Base-by-base conservation (phyloP, 2,888 invertebrate genomes). In the Ormyrus nitidulus region DNA sequence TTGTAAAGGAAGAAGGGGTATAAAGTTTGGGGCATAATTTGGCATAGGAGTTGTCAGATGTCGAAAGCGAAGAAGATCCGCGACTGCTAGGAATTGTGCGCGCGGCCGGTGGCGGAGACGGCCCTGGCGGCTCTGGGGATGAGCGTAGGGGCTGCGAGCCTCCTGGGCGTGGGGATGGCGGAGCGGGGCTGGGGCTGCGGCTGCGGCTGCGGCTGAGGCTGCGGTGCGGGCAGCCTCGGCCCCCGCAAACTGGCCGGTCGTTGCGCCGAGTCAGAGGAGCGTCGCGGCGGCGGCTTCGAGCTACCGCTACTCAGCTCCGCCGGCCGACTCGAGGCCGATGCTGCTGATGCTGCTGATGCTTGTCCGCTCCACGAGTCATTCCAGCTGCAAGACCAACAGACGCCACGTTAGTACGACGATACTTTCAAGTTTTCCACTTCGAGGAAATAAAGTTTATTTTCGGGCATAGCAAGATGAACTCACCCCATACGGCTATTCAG, bases 401-500 rank as follows among this genome's bases (percentile, higher is more conserved):
- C 5, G 7, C 64, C 5, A 6, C 5, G 19, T 9, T 59, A 48
- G 5, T 53, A 46, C 34, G 34, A 34, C 34, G 4, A 34, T 34
- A 0, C 34, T 34, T 34, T 34, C 34, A 34, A 34, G 34, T 34
- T 34, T 34, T 34, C 3, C 34, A 34, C 34, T 34, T 34, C 3
- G 34, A 34, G 34, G 34, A 34, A 34, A 34, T 34, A 34, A 34
- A 34, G 34, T 34, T 34, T 34, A 34, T 34, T 34, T 34, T 34
- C 34, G 34, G 34, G 34, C 34, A 77, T 61, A 68, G 49, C 46
- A 65, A 84, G 72, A 59, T 70, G 61, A 85, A 91, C 92, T 92
- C 91, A 92, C 93, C 92, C 91, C 91, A 90, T 91, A 92, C 85
- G 92, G 91, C 92, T 93, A 90, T 86, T 88, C 87, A 89, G 86